phyloP scores from a whole-genome alignment of 2,797 vertebrate genomes.

The Acanthornis magna region DNA sequence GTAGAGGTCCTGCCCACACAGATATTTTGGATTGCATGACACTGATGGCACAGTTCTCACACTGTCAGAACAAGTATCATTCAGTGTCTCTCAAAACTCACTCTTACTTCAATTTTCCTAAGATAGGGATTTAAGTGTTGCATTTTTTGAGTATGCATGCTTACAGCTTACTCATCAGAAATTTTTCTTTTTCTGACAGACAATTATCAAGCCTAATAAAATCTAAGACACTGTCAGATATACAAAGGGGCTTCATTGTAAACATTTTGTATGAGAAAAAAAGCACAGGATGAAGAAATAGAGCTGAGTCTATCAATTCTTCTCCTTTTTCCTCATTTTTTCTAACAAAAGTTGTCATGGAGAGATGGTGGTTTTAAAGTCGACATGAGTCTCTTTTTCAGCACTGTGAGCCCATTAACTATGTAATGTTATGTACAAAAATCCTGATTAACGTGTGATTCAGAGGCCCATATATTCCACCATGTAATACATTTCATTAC shows the following conservation, averaged over 20 bases:
- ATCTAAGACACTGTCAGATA: neutral
- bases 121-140: neutral
- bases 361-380: neutral
- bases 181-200: neutral
- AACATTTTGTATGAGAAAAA: neutral
- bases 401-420: neutral
- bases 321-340: neutral
- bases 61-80: neutral
- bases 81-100: neutral
- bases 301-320: neutral
- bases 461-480: neutral
- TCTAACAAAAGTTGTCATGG: neutral
- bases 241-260: neutral
- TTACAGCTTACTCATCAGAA: neutral
- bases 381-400: neutral
- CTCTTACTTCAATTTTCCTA: neutral
- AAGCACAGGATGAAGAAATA: neutral
- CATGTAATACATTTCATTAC: neutral
- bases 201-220: neutral
- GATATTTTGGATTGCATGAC: neutral
- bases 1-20: neutral
- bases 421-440: rapidly evolving
- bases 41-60: neutral
- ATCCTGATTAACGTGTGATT: neutral
- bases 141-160: neutral